Percentiles rank a stretch among this genome's conserved stretches.
phyloP scores from a whole-genome alignment of 1,140 invertebrate genomes.

The Leucophenga varia region DNA sequence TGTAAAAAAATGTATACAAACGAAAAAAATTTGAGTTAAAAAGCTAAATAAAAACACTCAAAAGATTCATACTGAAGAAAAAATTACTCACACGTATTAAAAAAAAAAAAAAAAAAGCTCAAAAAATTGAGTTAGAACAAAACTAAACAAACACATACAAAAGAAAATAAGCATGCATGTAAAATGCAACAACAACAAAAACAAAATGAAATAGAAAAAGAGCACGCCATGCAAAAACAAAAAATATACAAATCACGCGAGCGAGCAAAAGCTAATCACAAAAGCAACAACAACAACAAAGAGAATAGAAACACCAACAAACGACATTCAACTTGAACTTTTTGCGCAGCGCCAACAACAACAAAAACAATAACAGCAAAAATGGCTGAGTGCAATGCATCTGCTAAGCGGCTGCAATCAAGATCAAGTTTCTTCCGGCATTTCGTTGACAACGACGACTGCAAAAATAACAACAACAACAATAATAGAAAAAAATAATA shows the following conservation, averaged over 20 bases:
- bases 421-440: conserved; percentile 56
- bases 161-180: no score
- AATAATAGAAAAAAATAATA: no score
- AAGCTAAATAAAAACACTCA: conserved; percentile 9
- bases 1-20: conserved; percentile 18
- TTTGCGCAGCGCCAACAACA: conserved; percentile 29
- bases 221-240: conserved; percentile 14
- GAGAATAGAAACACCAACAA: conserved; percentile 17
- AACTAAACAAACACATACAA: conserved; percentile 21
- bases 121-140: conserved; percentile 28
- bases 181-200: no score
- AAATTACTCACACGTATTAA: no score
- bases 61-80: no score
- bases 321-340: conserved; percentile 55
- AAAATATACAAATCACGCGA: conserved; percentile 8
- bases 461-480: conserved; percentile 30
- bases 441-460: no score
- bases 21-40: conserved; percentile 17
- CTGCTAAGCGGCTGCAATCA: no score
- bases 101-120: conserved; percentile 27
- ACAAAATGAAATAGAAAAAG: no score
- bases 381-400: no score
- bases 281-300: conserved; percentile 12
- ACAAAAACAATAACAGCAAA: conserved; percentile 27
- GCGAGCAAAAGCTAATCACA: conserved; percentile 9